Evolutionary conservation across 2,888 invertebrate genomes (phyloP).

Genomic region (Dicranocentrus wangi): DNA sequence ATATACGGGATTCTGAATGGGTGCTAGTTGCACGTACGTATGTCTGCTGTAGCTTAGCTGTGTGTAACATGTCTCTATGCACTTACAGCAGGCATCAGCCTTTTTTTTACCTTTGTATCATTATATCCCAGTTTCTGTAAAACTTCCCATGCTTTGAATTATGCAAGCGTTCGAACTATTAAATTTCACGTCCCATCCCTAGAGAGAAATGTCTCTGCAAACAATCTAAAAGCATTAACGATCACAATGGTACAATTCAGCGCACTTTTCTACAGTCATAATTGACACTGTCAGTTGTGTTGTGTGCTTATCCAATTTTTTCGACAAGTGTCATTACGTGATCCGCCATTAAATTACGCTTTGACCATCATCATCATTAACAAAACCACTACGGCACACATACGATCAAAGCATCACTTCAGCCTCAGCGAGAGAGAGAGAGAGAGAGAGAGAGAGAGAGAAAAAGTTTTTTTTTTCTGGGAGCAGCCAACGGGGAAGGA

Average conservation of each 20-base stretch:
- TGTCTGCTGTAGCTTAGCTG: not conserved
- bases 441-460: slow-evolving; percentile 16
- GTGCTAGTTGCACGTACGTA: not conserved
- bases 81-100: too few species aligned
- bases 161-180: slow-evolving; percentile 18
- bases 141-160: slow-evolving; percentile 49
- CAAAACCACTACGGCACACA: slow-evolving; percentile 45
- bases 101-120: too few species aligned
- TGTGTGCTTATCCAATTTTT: slow-evolving; percentile 36
- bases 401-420: not conserved
- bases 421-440: not conserved
- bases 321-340: slow-evolving; percentile 57
- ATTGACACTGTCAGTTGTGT: slow-evolving; percentile 51
- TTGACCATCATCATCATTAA: slow-evolving; percentile 63
- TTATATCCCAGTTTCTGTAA: not conserved
- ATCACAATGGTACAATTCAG: not conserved
- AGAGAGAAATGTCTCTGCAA: slow-evolving; percentile 52
- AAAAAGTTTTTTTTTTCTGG: slow-evolving; percentile 32
- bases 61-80: too few species aligned
- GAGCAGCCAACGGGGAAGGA: slow-evolving; percentile 28
- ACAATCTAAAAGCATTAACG: slow-evolving; percentile 55
- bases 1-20: slow-evolving; percentile 27
- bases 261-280: slow-evolving; percentile 21
- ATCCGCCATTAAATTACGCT: slow-evolving; percentile 59
- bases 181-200: not conserved